A percentile compares a stretch with the other conserved stretches of the same genome.
These are phyloP conservation scores for Eupleurogrammus muticus DNA, from an alignment of 2,797 vertebrate genomes.

Conservation along the genomic window DNA sequence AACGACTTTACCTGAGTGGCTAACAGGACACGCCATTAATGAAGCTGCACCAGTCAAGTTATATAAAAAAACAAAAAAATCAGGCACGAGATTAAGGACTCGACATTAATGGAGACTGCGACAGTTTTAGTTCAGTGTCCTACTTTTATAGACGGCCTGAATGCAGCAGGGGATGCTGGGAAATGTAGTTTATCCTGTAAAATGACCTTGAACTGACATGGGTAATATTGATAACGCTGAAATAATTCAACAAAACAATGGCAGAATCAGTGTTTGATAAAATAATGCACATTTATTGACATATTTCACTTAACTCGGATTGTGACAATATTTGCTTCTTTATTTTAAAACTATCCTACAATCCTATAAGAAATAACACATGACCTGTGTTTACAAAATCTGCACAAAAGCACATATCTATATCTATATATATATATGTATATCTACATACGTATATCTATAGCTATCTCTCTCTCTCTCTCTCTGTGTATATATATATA, in stretches of 20 bases:
- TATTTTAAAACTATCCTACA: conserved; percentile 24
- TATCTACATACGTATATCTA: too few species aligned
- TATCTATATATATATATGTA: too few species aligned
- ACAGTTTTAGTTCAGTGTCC: not conserved
- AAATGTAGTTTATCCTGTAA: conserved; percentile 57
- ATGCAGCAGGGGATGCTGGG: conserved; percentile 58
- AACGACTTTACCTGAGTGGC: conserved; percentile 61
- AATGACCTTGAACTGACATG: accelerated
- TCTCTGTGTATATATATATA: too few species aligned
- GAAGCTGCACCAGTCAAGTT: not conserved
- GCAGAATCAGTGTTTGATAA: conserved; percentile 49
- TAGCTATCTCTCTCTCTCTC: too few species aligned
- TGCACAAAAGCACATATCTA: conserved; percentile 17
- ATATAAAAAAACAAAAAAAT: not conserved
- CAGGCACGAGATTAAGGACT: not conserved
- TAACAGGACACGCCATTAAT: conserved; percentile 74
- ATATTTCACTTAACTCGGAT: conserved; percentile 45
- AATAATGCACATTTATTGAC: conserved; percentile 73
- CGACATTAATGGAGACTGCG: not conserved
- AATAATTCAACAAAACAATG: conserved; percentile 6
- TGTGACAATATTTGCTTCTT: conserved; percentile 24
- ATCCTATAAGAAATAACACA: conserved; percentile 16
- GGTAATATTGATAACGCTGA: not conserved
- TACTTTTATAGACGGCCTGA: not conserved
- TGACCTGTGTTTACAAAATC: conserved; percentile 15